These are phyloP conservation scores for Anas capensis DNA, from an alignment of 2,797 vertebrate genomes.

Conservation along the genomic window DNA sequence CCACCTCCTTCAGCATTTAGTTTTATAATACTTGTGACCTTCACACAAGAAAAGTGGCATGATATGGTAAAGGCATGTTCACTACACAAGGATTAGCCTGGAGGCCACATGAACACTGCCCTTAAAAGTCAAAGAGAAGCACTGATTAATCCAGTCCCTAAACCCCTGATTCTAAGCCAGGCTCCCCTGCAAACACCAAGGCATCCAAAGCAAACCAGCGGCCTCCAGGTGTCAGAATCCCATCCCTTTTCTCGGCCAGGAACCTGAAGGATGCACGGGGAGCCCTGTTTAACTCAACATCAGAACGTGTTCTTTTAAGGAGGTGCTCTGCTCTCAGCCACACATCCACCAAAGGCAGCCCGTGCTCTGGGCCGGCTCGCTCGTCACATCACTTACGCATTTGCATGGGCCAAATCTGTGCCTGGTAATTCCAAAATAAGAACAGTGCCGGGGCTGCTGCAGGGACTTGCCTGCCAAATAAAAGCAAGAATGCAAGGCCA, in stretches of 20 bases:
- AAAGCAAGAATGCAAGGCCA: constrained; percentile 27
- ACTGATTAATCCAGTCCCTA: not conserved
- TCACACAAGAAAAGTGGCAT: not conserved
- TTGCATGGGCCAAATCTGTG: not conserved
- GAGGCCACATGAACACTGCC: not conserved
- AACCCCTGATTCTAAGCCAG: not conserved
- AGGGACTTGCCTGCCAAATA: constrained; percentile 19
- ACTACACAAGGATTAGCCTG: not conserved
- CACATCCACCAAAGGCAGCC: not conserved
- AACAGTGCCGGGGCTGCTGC: not conserved
- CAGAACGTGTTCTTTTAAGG: not conserved
- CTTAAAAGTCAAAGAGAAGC: not conserved
- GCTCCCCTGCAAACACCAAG: not conserved
- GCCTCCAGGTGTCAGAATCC: not conserved
- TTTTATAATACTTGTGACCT: not conserved
- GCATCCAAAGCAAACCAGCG: not conserved
- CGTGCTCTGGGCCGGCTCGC: fast-evolving
- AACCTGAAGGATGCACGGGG: not conserved
- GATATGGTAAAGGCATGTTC: not conserved
- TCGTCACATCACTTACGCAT: fast-evolving
- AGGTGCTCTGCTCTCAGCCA: not conserved
- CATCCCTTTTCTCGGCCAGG: not conserved
- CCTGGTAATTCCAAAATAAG: constrained; percentile 5
- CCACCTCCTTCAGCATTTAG: not conserved
- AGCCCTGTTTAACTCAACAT: not conserved